phyloP scores from a whole-genome alignment of 2,888 invertebrate species.

The Coenonympha glycerion region DNA sequence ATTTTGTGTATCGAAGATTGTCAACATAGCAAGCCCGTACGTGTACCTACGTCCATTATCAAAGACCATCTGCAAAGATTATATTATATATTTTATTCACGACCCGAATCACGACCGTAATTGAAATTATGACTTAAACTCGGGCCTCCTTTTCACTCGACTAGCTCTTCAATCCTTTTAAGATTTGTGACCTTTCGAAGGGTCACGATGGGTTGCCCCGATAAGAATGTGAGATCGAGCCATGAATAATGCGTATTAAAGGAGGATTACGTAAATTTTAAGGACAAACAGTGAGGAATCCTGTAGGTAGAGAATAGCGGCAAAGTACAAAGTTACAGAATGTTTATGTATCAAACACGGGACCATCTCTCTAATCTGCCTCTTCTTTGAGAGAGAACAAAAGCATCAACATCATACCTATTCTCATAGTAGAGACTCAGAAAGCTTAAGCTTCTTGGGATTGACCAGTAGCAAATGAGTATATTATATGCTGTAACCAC shows the following conservation, averaged over 20 bases:
- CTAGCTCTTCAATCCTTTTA: constrained; percentile 25
- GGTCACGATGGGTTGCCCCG: constrained; percentile 29
- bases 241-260: constrained; percentile 30
- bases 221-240: constrained; percentile 30
- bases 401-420: too few species aligned
- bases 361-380: too few species aligned
- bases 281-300: neutral
- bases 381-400: too few species aligned
- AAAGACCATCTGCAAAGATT: constrained; percentile 1
- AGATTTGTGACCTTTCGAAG: constrained; percentile 29
- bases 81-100: constrained; percentile 15
- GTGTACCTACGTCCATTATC: neutral
- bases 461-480: too few species aligned
- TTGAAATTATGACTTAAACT: constrained; percentile 25
- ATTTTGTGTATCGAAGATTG: neutral
- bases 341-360: too few species aligned
- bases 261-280: neutral
- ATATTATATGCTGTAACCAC: too few species aligned
- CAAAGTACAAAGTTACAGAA: too few species aligned
- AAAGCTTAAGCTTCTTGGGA: too few species aligned
- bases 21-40: neutral
- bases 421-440: too few species aligned
- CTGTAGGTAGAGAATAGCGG: neutral
- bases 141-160: constrained; percentile 15
- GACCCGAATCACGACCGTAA: constrained; percentile 18